These are phyloP conservation scores for Lepus americanus DNA, from an alignment of 2,113 vertebrate genomes.

Conservation along the genomic window DNA sequence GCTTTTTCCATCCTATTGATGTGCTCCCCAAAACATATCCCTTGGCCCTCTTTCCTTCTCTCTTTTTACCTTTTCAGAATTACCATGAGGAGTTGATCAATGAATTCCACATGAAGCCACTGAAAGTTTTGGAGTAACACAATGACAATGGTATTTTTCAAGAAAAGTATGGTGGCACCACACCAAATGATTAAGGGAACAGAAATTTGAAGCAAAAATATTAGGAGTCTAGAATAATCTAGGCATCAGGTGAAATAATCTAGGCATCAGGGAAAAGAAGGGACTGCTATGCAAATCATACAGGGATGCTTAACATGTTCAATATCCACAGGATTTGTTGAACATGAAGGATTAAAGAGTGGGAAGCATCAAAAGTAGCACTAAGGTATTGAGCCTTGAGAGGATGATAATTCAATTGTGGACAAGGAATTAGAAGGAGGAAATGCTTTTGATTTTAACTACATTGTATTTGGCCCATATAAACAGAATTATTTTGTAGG, in stretches of 20 bases:
- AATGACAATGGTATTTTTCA: slow-evolving; percentile 5
- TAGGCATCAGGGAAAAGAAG: background rate
- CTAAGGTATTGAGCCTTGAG: background rate
- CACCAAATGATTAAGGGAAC: background rate
- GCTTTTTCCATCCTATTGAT: background rate
- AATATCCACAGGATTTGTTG: background rate
- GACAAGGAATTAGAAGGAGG: background rate
- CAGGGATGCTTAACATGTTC: background rate
- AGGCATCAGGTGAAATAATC: background rate
- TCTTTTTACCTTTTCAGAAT: background rate
- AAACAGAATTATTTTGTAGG: background rate
- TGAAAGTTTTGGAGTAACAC: background rate
- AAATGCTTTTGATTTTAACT: slow-evolving; percentile 38
- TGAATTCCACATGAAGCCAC: background rate
- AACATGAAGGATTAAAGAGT: background rate
- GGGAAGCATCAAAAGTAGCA: background rate
- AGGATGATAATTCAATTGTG: background rate
- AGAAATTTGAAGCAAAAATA: slow-evolving; percentile 28
- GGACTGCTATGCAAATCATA: background rate
- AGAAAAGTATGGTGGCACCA: background rate
- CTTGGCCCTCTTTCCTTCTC: background rate
- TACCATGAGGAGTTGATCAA: background rate
- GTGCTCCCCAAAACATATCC: background rate
- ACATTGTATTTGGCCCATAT: background rate
- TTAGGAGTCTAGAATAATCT: background rate